Base-by-base conservation (phyloP, 2,113 vertebrate genomes). In the Petrocephalus microphthalmus region DNA sequence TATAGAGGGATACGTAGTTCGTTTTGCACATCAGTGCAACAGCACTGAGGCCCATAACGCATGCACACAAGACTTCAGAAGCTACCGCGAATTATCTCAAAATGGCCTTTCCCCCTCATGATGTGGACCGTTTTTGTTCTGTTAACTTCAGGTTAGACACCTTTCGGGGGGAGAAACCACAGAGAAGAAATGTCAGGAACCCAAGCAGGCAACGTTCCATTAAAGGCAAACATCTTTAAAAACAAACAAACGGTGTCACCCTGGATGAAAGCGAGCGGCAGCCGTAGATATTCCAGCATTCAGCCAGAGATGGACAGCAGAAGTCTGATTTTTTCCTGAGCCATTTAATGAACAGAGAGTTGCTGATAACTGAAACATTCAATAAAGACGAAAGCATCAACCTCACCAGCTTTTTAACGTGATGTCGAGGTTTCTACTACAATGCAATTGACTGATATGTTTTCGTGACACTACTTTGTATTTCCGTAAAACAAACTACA, bases 221-320 rank as follows among this genome's bases (percentile, higher is more conserved):
- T 83, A 82, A 67, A 71, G 17, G 0, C 49, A 51, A 51, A 37
- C 25, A 10, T 29, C 22, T 2, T 90, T 67, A 78, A 22, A 22
- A 82, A 56, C 78, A 90, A 88, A 87, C 51, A 60, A 82, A 47
- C 87, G 19, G 42, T 29, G 25, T 13, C 52, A 7, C 42, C 51
- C 37, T 29, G 54, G 53, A 86, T 86, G 84, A 86, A 60, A 86
- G 84, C 25, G 6, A 56, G 84, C 10, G 71, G 52, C 22, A 57
- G 19, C 84, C 51, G 87, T 64, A 86, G 83, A 89, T 81, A 57
- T 90, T 89, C 90, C 93, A 90, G 88, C 60, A 33, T 83, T 89
- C 33, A 67, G 87, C 87, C 87, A 88, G 84, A 92, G 92, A 92
- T 89, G 89, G 91, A 93, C 92, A 91, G 90, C 92, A 93, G 93